Conservation (phyloP, 2,888 invertebrate genomes). For the Brenthis ino region DNA sequence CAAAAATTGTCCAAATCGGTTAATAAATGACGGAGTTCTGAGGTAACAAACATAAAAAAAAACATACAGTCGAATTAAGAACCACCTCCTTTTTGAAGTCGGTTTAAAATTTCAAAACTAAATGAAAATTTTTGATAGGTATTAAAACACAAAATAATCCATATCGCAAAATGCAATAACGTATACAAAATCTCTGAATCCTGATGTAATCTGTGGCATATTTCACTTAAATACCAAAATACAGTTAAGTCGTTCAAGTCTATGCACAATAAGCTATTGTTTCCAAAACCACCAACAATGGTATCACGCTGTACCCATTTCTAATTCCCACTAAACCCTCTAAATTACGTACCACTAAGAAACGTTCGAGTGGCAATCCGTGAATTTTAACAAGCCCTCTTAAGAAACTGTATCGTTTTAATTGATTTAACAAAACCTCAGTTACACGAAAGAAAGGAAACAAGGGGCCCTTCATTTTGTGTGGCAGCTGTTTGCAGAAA, state of each 20-base stretch:
- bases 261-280: conserved; percentile 69
- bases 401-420: conserved; percentile 61
- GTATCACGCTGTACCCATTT: conserved; percentile 58
- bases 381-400: conserved; percentile 61
- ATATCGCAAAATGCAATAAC: no score
- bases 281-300: conserved; percentile 62
- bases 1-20: no score
- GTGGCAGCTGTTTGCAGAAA: conserved; percentile 47
- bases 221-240: conserved; percentile 32
- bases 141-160: no score
- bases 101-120: no score
- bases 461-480: conserved; percentile 38
- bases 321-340: conserved; percentile 69
- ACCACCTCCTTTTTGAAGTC: no score
- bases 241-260: conserved; percentile 47
- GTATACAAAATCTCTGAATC: not conserved
- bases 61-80: no score
- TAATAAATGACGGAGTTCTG: no score
- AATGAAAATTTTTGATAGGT: no score
- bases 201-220: not conserved
- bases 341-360: conserved; percentile 56
- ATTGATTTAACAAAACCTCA: conserved; percentile 66
- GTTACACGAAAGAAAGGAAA: conserved; percentile 32
- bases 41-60: no score
- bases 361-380: conserved; percentile 58